A percentile compares a stretch with the other conserved stretches of the same genome.
These are phyloP conservation scores for Glaucidium brasilianum DNA, from an alignment of 2,113 vertebrate genomes.

Conservation along the genomic window DNA sequence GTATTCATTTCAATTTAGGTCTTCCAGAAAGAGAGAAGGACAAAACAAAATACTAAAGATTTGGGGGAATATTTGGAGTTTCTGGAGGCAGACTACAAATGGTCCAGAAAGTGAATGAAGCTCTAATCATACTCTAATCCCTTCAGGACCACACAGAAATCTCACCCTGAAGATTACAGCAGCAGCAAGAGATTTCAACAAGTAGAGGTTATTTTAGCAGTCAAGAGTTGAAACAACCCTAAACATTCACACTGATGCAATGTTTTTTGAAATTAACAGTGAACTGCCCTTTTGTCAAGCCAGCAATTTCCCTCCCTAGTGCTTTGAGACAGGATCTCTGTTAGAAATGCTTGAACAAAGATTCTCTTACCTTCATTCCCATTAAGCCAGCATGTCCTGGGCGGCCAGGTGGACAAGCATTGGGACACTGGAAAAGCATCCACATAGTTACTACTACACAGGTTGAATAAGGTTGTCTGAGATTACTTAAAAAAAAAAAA, in stretches of 20 bases:
- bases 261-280: background rate
- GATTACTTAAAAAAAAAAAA: background rate
- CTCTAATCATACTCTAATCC: background rate
- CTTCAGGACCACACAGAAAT: background rate
- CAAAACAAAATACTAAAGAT: background rate
- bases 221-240: background rate
- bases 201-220: background rate
- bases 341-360: background rate
- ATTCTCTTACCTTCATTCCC: slow-evolving; percentile 91
- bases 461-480: background rate
- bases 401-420: slow-evolving; percentile 85
- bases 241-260: background rate
- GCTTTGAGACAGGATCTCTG: background rate
- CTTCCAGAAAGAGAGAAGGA: background rate
- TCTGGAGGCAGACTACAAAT: background rate
- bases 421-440: slow-evolving; percentile 85
- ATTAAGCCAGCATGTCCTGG: slow-evolving; percentile 91
- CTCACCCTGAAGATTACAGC: background rate
- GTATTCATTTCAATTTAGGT: background rate
- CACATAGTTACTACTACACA: background rate
- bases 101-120: background rate
- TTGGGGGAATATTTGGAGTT: background rate
- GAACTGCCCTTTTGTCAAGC: background rate
- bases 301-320: background rate
- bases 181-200: background rate